Evolutionary conservation across 1,140 invertebrate species (phyloP), one percentile per base, ranked within the genome.

Genomic region (Brachionus rotundiformis): DNA sequence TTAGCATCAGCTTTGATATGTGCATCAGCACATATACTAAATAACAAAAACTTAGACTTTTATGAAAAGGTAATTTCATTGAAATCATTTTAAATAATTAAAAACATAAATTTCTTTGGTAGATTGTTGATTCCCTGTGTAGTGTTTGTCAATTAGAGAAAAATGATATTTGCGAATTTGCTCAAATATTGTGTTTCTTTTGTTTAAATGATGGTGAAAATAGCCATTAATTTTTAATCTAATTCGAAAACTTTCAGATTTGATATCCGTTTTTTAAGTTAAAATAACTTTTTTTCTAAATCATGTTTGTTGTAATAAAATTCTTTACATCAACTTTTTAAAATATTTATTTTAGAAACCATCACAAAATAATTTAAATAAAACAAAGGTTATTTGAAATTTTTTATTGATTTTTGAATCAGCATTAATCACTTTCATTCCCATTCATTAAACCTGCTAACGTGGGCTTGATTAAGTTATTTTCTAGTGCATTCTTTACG

Each of bases 401-500:
- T 13, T 41, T 41, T 13, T 4, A 1, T 41, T 13, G 8, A 13
- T 13, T 41, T 13, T 41, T 36, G 33, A 1, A 13, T 29, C 16
- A 31, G 29, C n/a, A 36, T 39, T 44, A 79, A 79, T 79, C 76
- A 31, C 76, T 79, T 2, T 79, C 7, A 79, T 79, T 63, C 11
- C 19, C 49, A n/a, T 31, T 49, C 0, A 16, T 31, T 25, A 79
- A 41, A 79, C 76, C 27, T 31, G 76, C 76, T 3, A 79, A 10
- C 7, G 76, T 79, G 1, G 76, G 76, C 16, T 79, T 79, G 11
- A 79, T 79, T 11, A 79, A 63, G 8, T 63, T 29, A 27, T 31
- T 47, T n/a, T 79, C 76, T 59, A 79, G 76, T 23, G 76, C 44
- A 2, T 11, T 39, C 33, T 61, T 79, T 13, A 79, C 76, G n/a